A percentile compares a stretch with the other conserved stretches of the same genome.
Conservation (phyloP, 2,113 vertebrate genomes). For the Triplophysa tibetana region DNA sequence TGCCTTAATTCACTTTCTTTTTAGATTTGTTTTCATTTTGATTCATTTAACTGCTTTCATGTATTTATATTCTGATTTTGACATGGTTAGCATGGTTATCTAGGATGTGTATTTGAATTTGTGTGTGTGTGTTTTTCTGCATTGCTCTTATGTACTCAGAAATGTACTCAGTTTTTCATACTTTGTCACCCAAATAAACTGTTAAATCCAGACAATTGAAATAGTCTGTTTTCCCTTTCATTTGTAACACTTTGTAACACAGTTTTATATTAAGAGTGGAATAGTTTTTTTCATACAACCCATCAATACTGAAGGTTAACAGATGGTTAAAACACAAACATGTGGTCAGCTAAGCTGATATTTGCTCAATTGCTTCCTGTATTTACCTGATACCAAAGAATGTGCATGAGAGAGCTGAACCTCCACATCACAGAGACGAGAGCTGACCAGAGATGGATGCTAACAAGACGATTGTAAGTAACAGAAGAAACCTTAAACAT, state of each 20-base stretch:
- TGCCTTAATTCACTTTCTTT: background rate
- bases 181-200: slow-evolving; percentile 28
- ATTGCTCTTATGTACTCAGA: slow-evolving; percentile 13
- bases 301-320: too few relatives aligned
- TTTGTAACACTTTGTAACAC: too few relatives aligned
- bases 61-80: background rate
- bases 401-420: slow-evolving; percentile 48
- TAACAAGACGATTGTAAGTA: slow-evolving; percentile 48
- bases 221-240: too few relatives aligned
- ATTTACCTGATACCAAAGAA: slow-evolving; percentile 60
- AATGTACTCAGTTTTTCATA: slow-evolving; percentile 11
- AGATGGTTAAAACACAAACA: slow-evolving; percentile 42
- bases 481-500: background rate
- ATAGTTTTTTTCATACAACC: too few relatives aligned
- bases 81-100: background rate
- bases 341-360: slow-evolving; percentile 55
- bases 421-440: slow-evolving; percentile 2
- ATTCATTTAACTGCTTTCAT: background rate
- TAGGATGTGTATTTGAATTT: slow-evolving; percentile 9
- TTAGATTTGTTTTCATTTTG: background rate
- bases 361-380: slow-evolving; percentile 55
- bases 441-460: background rate
- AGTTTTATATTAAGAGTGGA: too few relatives aligned
- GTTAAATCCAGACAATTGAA: background rate
- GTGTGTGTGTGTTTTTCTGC: slow-evolving; percentile 37